Conservation (phyloP, 2,797 vertebrate genomes). For the Muraenolepis orangiensis region DNA sequence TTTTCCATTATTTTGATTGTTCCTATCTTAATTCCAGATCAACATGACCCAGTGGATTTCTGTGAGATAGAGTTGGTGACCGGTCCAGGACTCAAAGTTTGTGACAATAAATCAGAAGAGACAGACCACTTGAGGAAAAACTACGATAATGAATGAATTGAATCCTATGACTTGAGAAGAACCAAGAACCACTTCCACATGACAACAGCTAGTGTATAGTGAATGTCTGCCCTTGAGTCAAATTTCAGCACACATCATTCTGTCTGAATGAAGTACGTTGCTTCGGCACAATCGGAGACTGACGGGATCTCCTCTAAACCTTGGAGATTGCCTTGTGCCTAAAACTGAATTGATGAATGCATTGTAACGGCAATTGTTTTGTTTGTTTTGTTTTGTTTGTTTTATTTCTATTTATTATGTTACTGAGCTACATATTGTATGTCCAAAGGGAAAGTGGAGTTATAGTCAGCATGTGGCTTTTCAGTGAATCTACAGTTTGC, state of each 20-base stretch:
- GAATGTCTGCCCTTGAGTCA: slow-evolving; percentile 76
- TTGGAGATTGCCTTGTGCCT: slow-evolving; percentile 98
- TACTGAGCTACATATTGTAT: slow-evolving; percentile 90
- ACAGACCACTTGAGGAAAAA: slow-evolving; percentile 91
- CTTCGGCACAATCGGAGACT: slow-evolving; percentile 99
- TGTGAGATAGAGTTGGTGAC: slow-evolving; percentile 84
- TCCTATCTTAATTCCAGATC: slow-evolving; percentile 54
- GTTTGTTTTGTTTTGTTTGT: slow-evolving; percentile 62
- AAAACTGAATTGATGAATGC: slow-evolving; percentile 99
- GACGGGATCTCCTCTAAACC: slow-evolving; percentile 84
- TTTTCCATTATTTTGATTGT: not conserved
- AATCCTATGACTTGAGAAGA: slow-evolving; percentile 81
- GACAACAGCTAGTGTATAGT: slow-evolving; percentile 79
- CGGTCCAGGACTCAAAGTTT: slow-evolving; percentile 84
- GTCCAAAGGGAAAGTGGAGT: slow-evolving; percentile 90
- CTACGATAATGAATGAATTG: slow-evolving; percentile 78
- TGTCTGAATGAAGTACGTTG: slow-evolving; percentile 84
- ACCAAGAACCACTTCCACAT: slow-evolving; percentile 63
- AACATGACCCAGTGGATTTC: slow-evolving; percentile 78
- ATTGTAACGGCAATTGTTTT: slow-evolving; percentile 95
- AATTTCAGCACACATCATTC: slow-evolving; percentile 79
- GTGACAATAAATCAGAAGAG: slow-evolving; percentile 85
- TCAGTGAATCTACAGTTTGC: slow-evolving; percentile 86
- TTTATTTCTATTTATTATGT: slow-evolving; percentile 95
- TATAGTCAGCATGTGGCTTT: slow-evolving; percentile 80